phyloP scores from a whole-genome alignment of 1,140 invertebrate genomes.

The Armadillidium nasatum region DNA sequence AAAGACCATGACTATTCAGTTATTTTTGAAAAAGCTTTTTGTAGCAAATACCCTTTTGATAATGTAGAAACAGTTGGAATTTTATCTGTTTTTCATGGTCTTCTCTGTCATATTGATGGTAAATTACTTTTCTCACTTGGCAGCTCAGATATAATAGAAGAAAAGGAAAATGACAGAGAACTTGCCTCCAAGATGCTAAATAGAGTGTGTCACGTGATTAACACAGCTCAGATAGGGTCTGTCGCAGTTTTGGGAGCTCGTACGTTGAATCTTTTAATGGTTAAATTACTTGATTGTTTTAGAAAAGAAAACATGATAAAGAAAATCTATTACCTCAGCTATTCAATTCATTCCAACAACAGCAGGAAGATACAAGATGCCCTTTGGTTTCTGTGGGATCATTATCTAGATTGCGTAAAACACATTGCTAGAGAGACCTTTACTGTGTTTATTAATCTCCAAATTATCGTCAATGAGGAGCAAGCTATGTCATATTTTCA shows the following conservation, averaged over 20 bases:
- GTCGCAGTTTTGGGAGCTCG: not conserved
- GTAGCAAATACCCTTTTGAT: not conserved
- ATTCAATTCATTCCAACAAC: slow-evolving; percentile 10
- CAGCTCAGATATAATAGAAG: not conserved
- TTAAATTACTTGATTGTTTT: not conserved
- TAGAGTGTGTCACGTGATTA: not conserved
- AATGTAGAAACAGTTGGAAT: not conserved
- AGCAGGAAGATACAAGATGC: slow-evolving; percentile 14
- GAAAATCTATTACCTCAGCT: not conserved
- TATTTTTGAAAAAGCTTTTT: not conserved
- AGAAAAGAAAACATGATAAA: not conserved
- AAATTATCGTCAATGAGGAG: not conserved
- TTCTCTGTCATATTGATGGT: not conserved
- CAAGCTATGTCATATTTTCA: not conserved
- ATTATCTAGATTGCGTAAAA: slow-evolving; percentile 27
- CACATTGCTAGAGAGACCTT: slow-evolving; percentile 27
- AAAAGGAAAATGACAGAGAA: not conserved
- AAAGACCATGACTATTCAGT: not conserved
- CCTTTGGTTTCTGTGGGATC: slow-evolving; percentile 23
- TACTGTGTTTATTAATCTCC: not conserved
- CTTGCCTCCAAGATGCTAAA: not conserved
- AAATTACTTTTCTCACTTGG: not conserved
- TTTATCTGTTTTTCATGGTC: not conserved
- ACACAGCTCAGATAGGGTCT: not conserved
- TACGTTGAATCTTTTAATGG: not conserved